phyloP scores from a whole-genome alignment of 2,797 vertebrate genomes.

The Echeneis naucrates region DNA sequence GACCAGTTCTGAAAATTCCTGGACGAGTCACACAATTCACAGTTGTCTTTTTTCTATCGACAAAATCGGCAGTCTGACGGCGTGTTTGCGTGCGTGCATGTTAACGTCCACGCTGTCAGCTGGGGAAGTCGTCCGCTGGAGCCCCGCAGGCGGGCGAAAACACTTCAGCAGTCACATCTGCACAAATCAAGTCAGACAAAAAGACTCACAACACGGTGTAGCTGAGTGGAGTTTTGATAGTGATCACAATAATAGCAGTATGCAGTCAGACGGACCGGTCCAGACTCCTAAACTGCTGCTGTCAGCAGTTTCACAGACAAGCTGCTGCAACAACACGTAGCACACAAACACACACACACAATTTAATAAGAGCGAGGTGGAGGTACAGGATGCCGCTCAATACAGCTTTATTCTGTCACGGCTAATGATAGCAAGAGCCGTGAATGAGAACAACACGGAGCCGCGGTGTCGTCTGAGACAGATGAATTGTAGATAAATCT shows the following conservation, averaged over 20 bases:
- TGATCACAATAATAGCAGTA: slow-evolving; percentile 36
- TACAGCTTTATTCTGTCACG: slow-evolving; percentile 58
- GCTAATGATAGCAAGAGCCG: slow-evolving; percentile 49
- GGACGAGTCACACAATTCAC: no score
- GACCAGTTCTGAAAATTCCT: no score
- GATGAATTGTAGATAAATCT: slow-evolving; percentile 53
- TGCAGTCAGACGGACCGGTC: slow-evolving; percentile 15
- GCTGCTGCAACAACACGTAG: not conserved
- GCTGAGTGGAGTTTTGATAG: slow-evolving; percentile 27
- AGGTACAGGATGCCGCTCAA: slow-evolving; percentile 43
- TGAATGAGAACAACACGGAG: slow-evolving; percentile 39
- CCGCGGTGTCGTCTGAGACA: slow-evolving; percentile 24
- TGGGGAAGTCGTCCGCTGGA: not conserved
- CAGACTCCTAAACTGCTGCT: slow-evolving; percentile 41
- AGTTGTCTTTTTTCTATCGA: not conserved
- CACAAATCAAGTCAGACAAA: slow-evolving; percentile 14
- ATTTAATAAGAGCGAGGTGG: slow-evolving; percentile 51
- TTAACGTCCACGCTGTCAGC: slow-evolving; percentile 9
- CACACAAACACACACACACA: slow-evolving; percentile 16
- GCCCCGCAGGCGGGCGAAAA: not conserved
- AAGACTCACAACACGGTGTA: slow-evolving; percentile 13
- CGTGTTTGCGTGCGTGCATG: not conserved
- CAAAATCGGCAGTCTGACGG: not conserved
- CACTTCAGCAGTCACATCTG: slow-evolving; percentile 1
- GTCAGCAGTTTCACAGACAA: slow-evolving; percentile 55